Evolutionary conservation across 1,140 invertebrate genomes (phyloP), one percentile per base, ranked within the genome.

Genomic region (Aphis gossypii): DNA sequence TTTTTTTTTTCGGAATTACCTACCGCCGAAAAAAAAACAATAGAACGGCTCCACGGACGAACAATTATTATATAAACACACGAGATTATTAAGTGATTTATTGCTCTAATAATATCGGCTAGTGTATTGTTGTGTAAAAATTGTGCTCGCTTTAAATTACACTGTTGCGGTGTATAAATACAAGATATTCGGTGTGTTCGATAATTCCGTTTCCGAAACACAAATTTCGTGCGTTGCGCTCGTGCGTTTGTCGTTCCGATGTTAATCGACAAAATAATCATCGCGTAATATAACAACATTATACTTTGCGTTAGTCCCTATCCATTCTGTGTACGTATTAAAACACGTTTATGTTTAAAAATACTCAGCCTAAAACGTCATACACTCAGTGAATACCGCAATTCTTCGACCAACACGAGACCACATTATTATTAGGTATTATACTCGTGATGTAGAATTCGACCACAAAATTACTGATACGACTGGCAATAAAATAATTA

Each of bases 71-170:
- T 38, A 54, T 35, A 88, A 88, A 88, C 46, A 51, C 46, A 51
- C 86, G 44, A 89, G 48, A 54, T 89, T 38, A 54, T 89, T 46
- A 89, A 21, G 87, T 35, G 48, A 89, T 89, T 54, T 89, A 54
- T 89, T 51, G 18, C 87, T 88, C 20, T 35, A 89, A 51, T 54
- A 35, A 54, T 89, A 54, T 89, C 87, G 87, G 48, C n/a, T 30
- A 8, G 30, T 20, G 30, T 48, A 51, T 89, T 54, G 48, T 89
- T 54, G n/a, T 35, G 48, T 54, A 54, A 35, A 51, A 54, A 89
- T n/a, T 88, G 46, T 88, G 46, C 86, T 88, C 46, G 30, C 30
- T 14, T 89, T 54, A 89, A 89, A 89, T 54, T 89, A 89, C 48
- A 54, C 87, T 1, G 48, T 51, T 21, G n/a, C 44, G 18, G 84